Percentiles rank a stretch among this genome's conserved stretches.
phyloP scores from a whole-genome alignment of 2,113 vertebrate species.

The Chloropsis cyanopogon region DNA sequence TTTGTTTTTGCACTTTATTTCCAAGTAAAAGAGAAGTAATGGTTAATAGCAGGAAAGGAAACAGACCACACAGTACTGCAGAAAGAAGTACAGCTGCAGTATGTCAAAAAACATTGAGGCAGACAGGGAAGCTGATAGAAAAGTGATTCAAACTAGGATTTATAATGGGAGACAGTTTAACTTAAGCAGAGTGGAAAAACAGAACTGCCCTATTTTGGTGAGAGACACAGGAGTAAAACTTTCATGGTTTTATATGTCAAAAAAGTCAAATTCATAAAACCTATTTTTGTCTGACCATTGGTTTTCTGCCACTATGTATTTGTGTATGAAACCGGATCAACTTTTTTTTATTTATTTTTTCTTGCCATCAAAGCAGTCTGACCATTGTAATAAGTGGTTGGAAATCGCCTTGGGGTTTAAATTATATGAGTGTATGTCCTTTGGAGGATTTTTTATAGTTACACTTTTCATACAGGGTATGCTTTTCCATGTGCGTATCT shows the following conservation, averaged over 20 bases:
- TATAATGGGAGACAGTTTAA: neutral
- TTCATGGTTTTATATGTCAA: neutral
- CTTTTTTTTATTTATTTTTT: neutral
- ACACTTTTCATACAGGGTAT: neutral
- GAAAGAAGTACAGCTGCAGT: neutral
- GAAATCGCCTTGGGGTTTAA: neutral
- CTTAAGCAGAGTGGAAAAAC: neutral
- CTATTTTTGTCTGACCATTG: neutral
- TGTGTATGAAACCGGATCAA: neutral
- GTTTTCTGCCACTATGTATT: neutral
- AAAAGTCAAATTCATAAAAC: neutral
- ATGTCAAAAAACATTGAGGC: neutral
- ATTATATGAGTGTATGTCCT: neutral
- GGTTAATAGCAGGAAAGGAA: neutral
- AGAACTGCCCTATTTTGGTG: neutral
- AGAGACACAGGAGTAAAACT: neutral
- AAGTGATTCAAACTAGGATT: neutral
- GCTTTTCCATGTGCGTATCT: neutral
- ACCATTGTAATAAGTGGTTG: neutral
- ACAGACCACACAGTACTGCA: neutral
- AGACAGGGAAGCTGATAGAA: neutral
- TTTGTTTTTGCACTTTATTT: neutral
- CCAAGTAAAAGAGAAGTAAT: neutral
- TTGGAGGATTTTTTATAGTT: neutral
- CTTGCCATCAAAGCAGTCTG: neutral